phyloP scores from a whole-genome alignment of 2,113 vertebrate species.

The Prunella fulvescens region DNA sequence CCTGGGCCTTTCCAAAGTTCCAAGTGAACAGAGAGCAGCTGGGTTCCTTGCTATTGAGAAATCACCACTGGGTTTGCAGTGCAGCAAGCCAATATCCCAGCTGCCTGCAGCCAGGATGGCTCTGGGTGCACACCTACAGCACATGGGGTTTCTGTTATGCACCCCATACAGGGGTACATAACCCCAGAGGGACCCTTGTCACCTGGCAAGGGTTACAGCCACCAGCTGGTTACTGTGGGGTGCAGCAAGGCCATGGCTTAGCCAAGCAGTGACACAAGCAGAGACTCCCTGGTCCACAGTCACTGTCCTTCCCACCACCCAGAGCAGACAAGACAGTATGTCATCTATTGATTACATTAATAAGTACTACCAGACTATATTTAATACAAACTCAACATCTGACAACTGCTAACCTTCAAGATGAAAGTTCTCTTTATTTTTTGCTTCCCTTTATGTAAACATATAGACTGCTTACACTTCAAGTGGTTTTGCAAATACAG shows the following conservation, averaged over 20 bases:
- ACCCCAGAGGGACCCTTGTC: not conserved
- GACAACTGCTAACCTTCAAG: not conserved
- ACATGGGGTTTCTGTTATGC: not conserved
- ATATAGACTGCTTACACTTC: not conserved
- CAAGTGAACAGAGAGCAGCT: not conserved
- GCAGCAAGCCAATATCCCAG: not conserved
- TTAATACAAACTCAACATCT: not conserved
- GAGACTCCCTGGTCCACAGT: not conserved
- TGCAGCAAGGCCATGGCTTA: not conserved
- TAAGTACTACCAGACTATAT: not conserved
- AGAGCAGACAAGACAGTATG: not conserved
- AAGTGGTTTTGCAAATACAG: not conserved
- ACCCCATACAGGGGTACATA: not conserved
- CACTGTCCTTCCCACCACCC: not conserved
- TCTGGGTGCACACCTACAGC: not conserved
- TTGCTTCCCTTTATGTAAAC: not conserved
- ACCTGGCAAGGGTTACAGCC: not conserved
- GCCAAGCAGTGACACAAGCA: not conserved
- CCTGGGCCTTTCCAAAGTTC: not conserved
- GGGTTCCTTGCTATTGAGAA: not conserved
- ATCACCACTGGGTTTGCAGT: not conserved
- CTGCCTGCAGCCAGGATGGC: not conserved
- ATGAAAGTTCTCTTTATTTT: not conserved
- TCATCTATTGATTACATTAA: not conserved
- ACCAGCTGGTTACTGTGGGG: not conserved